phyloP scores from a whole-genome alignment of 2,888 invertebrate species.

The Diarsia dahlii region DNA sequence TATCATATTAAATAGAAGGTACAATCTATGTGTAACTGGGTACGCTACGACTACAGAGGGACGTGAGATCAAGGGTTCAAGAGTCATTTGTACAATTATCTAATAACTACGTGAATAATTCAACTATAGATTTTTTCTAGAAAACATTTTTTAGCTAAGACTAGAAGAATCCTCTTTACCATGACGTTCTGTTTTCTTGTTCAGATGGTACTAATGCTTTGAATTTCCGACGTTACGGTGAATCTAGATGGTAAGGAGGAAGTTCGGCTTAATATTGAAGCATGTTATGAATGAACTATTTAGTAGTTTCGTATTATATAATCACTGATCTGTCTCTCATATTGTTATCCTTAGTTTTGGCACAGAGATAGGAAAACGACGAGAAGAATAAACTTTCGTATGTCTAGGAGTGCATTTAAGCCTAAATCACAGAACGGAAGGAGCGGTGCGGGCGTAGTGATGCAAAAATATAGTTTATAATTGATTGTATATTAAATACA shows the following conservation, averaged over 20 bases:
- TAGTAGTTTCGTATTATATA: conserved; percentile 63
- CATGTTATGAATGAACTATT: conserved; percentile 57
- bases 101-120: conserved; percentile 77
- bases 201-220: conserved; percentile 28
- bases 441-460: conserved; percentile 84
- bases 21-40: conserved; percentile 73
- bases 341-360: conserved; percentile 80
- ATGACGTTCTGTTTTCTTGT: conserved; percentile 31
- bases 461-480: conserved; percentile 86
- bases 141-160: conserved; percentile 74
- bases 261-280: conserved; percentile 51
- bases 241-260: conserved; percentile 48
- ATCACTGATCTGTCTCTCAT: conserved; percentile 76
- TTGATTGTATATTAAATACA: conserved; percentile 64
- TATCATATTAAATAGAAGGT: conserved; percentile 65
- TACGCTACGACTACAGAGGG: conserved; percentile 84
- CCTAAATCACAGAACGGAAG: conserved; percentile 89
- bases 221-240: conserved; percentile 10
- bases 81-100: conserved; percentile 85
- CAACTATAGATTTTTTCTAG: conserved; percentile 81
- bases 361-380: conserved; percentile 83
- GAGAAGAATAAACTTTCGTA: conserved; percentile 73
- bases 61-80: conserved; percentile 89
- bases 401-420: conserved; percentile 83
- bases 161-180: conserved; percentile 67